phyloP scores from a whole-genome alignment of 2,113 vertebrate species.

The Chauna torquata region DNA sequence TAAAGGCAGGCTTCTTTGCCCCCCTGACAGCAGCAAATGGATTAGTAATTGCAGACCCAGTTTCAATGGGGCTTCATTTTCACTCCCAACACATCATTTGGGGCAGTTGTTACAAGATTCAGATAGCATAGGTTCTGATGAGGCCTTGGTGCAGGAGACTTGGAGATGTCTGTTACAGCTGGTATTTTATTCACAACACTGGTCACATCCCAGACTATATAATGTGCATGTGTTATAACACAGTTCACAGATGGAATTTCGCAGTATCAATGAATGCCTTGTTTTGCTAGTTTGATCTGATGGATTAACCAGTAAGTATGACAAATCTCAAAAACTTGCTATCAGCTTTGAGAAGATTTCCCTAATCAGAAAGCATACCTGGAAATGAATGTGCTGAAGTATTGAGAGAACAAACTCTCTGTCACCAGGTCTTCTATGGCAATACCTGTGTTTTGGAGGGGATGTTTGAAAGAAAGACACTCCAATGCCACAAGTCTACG shows the following conservation, averaged over 20 bases:
- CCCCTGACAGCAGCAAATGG: background rate
- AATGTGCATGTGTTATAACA: background rate
- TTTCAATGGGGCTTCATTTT: background rate
- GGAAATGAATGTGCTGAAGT: background rate
- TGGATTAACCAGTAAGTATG: background rate
- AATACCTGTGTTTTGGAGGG: background rate
- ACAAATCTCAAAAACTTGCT: background rate
- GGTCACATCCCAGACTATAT: background rate
- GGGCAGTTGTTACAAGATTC: background rate
- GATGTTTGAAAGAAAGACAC: background rate
- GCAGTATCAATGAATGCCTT: background rate
- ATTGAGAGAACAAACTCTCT: background rate
- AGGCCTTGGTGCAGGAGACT: background rate
- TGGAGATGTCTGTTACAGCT: background rate
- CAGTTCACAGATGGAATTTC: background rate
- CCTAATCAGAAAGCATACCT: background rate
- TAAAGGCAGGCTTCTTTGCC: background rate
- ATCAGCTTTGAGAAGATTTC: background rate
- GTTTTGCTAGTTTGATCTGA: background rate
- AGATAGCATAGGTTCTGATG: background rate
- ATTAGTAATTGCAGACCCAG: background rate
- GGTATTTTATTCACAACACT: background rate
- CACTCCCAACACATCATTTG: background rate
- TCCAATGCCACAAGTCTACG: rapidly evolving
- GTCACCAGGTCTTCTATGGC: background rate